A percentile compares a stretch with the other conserved stretches of the same genome.
Conservation (phyloP, 2,113 vertebrate species). For the Hymenochirus boettgeri region DNA sequence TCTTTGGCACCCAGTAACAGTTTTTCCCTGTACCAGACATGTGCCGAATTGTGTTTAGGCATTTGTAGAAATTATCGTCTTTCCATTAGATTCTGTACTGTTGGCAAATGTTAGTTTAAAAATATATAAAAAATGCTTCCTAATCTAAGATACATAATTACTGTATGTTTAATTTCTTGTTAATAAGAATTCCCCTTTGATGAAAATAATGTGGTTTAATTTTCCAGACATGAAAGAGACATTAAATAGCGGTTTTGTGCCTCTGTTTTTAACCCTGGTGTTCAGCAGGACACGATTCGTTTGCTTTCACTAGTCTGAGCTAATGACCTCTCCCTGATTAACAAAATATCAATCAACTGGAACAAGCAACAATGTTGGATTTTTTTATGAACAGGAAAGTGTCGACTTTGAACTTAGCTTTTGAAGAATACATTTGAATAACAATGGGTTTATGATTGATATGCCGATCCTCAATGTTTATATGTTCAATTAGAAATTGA, state of each 20-base stretch:
- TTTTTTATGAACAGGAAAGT: neutral
- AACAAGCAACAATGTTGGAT: neutral
- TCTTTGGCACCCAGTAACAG: too few species aligned
- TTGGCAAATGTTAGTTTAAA: too few species aligned
- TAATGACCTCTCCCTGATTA: neutral
- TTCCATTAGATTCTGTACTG: too few species aligned
- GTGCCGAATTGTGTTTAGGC: too few species aligned
- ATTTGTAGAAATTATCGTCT: too few species aligned
- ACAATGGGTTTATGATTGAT: neutral
- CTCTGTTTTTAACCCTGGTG: neutral
- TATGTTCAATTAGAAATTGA: constrained; percentile 8
- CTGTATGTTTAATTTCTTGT: neutral
- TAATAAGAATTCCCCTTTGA: neutral
- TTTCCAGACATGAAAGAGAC: neutral
- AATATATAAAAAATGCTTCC: too few species aligned
- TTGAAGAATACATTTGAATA: constrained; percentile 3
- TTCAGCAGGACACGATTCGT: neutral
- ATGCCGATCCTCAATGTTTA: neutral
- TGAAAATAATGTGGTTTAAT: neutral
- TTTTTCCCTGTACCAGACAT: too few species aligned
- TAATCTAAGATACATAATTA: too few species aligned
- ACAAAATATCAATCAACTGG: neutral
- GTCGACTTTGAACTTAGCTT: neutral
- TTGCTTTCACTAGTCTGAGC: neutral
- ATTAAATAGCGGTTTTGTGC: neutral